Evolutionary conservation across 2,797 vertebrate species (phyloP).

Genomic region (Arrhamphus sclerolepis): DNA sequence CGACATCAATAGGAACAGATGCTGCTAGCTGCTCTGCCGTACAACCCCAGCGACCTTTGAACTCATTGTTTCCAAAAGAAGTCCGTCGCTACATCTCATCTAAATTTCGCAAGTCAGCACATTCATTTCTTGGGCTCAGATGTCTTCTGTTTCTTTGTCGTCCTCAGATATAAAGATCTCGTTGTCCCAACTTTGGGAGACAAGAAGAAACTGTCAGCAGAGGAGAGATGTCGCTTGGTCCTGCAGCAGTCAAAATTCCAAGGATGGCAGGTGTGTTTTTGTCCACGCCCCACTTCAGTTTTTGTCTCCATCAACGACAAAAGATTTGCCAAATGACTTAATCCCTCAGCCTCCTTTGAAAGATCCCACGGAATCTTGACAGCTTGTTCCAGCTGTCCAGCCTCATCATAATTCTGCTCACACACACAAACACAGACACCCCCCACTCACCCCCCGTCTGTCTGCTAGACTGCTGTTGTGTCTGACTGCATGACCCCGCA

Average conservation of each 20-base stretch:
- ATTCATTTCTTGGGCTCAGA: slow-evolving; percentile 33
- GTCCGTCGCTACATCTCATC: slow-evolving; percentile 6
- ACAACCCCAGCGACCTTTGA: slow-evolving; percentile 73
- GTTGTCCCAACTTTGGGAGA: slow-evolving; percentile 79
- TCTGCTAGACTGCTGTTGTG: slow-evolving; percentile 80
- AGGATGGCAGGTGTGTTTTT: slow-evolving; percentile 88
- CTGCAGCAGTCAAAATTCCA: slow-evolving; percentile 90
- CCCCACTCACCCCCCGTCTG: slow-evolving; percentile 43
- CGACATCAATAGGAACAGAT: slow-evolving; percentile 78
- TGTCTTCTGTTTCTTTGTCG: slow-evolving; percentile 15
- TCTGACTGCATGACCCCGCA: slow-evolving; percentile 74
- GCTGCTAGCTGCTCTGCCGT: slow-evolving; percentile 61
- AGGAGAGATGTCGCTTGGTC: slow-evolving; percentile 87
- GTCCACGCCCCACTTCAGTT: slow-evolving; percentile 28
- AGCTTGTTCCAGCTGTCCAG: slow-evolving; percentile 73
- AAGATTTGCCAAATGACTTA: slow-evolving; percentile 70
- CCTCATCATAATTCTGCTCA: slow-evolving; percentile 74
- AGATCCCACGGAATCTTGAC: slow-evolving; percentile 72
- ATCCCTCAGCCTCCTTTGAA: slow-evolving; percentile 67
- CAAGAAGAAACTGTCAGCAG: slow-evolving; percentile 80
- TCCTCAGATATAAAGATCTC: slow-evolving; percentile 87
- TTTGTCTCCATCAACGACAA: slow-evolving; percentile 64
- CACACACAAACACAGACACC: slow-evolving; percentile 33
- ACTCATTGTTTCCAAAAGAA: slow-evolving; percentile 61
- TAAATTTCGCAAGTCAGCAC: slow-evolving; percentile 18